phyloP scores from a whole-genome alignment of 2,888 invertebrate genomes.

The Deladenus siricidicola region DNA sequence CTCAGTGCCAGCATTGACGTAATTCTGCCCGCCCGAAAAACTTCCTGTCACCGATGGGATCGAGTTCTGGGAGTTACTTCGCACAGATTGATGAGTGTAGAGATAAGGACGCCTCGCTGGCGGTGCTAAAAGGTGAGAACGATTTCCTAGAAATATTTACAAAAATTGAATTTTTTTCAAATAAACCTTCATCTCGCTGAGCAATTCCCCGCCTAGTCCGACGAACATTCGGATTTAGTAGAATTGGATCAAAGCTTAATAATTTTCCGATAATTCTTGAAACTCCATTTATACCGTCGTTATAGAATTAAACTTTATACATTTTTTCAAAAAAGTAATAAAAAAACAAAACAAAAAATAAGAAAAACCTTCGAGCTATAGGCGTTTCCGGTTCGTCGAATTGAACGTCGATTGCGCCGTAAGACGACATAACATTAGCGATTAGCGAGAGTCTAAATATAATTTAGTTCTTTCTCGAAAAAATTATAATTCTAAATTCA shows the following conservation, averaged over 20 bases:
- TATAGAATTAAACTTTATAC: too few species aligned
- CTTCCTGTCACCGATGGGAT: neutral
- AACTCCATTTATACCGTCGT: neutral
- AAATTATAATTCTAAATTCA: too few species aligned
- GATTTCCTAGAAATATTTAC: neutral
- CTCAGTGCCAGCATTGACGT: neutral
- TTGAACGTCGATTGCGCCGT: constrained; percentile 14
- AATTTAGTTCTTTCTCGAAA: too few species aligned
- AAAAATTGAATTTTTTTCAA: neutral
- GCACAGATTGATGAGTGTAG: neutral
- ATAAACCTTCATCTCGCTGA: neutral
- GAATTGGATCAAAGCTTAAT: constrained; percentile 15
- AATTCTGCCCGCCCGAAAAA: neutral
- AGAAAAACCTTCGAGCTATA: constrained; percentile 17
- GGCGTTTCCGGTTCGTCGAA: constrained; percentile 10
- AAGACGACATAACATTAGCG: constrained; percentile 19
- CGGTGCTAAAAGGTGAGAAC: too few species aligned
- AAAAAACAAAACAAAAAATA: neutral
- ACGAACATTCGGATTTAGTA: constrained; percentile 10
- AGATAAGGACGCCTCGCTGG: constrained; percentile 5
- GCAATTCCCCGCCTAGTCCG: constrained; percentile 2
- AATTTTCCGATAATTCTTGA: neutral
- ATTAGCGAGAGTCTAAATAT: too few species aligned
- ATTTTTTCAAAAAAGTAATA: too few species aligned
- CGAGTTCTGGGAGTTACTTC: neutral